Conservation (phyloP, 2,113 vertebrate species). For the Corydoras maculifer region DNA sequence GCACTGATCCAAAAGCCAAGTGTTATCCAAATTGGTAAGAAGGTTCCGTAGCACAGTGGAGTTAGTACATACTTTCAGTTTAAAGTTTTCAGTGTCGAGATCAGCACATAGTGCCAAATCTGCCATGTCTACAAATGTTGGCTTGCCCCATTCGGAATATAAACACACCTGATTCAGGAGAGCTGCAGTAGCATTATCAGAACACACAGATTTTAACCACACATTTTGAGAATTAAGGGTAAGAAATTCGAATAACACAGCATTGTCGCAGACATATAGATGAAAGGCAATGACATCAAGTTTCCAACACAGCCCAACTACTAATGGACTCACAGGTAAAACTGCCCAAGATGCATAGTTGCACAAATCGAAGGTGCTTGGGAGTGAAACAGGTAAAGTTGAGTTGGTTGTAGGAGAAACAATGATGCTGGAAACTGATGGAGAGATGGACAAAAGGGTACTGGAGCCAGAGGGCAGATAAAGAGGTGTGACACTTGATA, state of each 20-base stretch:
- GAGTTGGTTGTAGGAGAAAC: not conserved
- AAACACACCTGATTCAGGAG: slow-evolving; percentile 54
- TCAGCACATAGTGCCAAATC: slow-evolving; percentile 65
- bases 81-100: slow-evolving; percentile 62
- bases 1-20: slow-evolving; percentile 65
- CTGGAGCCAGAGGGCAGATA: no score
- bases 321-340: slow-evolving; percentile 53
- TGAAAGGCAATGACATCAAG: slow-evolving; percentile 56
- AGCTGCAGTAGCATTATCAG: slow-evolving; percentile 32
- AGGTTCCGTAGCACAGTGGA: slow-evolving; percentile 57
- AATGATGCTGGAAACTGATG: not conserved
- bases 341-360: slow-evolving; percentile 58
- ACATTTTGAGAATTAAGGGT: slow-evolving; percentile 53
- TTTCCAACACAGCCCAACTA: slow-evolving; percentile 66
- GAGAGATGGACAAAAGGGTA: not conserved
- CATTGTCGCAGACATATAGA: slow-evolving; percentile 61
- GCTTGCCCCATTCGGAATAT: slow-evolving; percentile 62
- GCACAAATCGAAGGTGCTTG: slow-evolving; percentile 51
- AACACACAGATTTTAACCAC: slow-evolving; percentile 61
- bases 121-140: slow-evolving; percentile 65
- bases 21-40: slow-evolving; percentile 63
- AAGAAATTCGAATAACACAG: slow-evolving; percentile 51
- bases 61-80: slow-evolving; percentile 60
- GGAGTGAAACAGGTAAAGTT: not conserved
- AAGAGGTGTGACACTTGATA: no score